Base-by-base conservation (phyloP, 2,888 invertebrate genomes). In the Agrypnus murinus region DNA sequence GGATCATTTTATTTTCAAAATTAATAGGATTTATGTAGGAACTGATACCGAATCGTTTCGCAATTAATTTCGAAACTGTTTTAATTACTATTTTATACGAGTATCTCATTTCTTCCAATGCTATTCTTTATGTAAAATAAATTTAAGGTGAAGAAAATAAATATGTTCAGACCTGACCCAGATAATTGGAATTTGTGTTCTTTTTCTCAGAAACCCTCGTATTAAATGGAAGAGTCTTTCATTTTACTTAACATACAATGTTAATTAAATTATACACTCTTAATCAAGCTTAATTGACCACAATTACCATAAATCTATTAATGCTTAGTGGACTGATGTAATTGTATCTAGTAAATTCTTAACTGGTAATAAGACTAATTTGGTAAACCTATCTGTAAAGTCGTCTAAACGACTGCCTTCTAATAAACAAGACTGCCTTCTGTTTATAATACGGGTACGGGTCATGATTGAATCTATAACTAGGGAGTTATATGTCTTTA, bases 401-500 rank as follows among this genome's bases (percentile, higher is more conserved):
- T 57, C 32, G 53, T 19, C 55, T 46, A 36, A 63, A 64, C 32
- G 46, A 58, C 59, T 34, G 63, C 50, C n/a, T n/a, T n/a, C n/a
- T n/a, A n/a, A n/a, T n/a, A n/a, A n/a, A n/a, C n/a, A n/a, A n/a
- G 46, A 58, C 59, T 34, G 63, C 50, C 60, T 60, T 59, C 32
- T 48, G 17, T 36, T 34, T 55, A 53, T 15, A 53, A 65, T 72
- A 69, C 68, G 69, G 69, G 72, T 57, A 48, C 55, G 64, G 55
- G 55, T 53, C 59, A 58, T 59, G 45, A 59, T 65, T 70, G 53
- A 62, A 66, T 68, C 58, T 50, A 68, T 19, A 65, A 57, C 25
- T 53, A 40, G 38, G 45, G 36, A 34, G 69, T 65, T 60, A 65
- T 63, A 74, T 65, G 74, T 74, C 74, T 74, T 40, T 74, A 74